These are phyloP conservation scores for Bolinopsis microptera DNA, from an alignment of 37 sponge, comb jelly and placozoan genomes.

Conservation along the genomic window DNA sequence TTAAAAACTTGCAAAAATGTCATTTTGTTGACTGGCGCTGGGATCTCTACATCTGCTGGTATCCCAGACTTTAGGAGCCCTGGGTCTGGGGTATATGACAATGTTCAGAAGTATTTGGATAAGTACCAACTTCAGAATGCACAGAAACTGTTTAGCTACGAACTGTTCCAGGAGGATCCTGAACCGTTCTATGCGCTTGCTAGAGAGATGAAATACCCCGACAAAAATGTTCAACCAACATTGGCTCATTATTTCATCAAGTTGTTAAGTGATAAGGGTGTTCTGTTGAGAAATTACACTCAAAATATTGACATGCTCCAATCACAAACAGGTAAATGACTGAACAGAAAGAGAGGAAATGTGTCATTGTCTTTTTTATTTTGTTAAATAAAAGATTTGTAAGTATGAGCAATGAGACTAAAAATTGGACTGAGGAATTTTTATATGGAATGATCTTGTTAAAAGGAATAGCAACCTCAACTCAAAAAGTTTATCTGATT, in stretches of 20 bases:
- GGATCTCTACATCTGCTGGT: constrained; percentile 63
- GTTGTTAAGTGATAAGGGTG: constrained; percentile 22
- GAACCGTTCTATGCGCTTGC: constrained; percentile 55
- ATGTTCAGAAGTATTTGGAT: constrained; percentile 7
- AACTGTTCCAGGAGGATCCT: constrained; percentile 24
- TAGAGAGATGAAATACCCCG: constrained; percentile 5
- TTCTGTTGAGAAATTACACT: constrained; percentile 44
- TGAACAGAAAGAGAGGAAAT: too few species aligned
- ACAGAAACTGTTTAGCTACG: constrained; percentile 23
- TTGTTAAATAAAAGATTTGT: too few species aligned
- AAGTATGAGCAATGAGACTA: too few species aligned
- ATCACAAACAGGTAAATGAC: background rate
- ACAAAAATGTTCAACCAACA: background rate
- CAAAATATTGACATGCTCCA: constrained; percentile 64
- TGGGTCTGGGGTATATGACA: constrained; percentile 51
- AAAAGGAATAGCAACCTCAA: too few species aligned
- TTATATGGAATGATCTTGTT: too few species aligned
- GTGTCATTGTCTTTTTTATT: too few species aligned
- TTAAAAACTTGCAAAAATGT: constrained; percentile 43
- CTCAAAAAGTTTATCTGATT: too few species aligned
- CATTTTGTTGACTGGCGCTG: constrained; percentile 61
- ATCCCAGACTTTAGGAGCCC: constrained; percentile 65
- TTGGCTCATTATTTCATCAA: constrained; percentile 47
- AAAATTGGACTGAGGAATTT: too few species aligned
- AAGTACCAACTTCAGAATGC: constrained; percentile 21